Evolutionary conservation across 2,797 vertebrate genomes (phyloP).

Genomic region (Onychomys arenicola): DNA sequence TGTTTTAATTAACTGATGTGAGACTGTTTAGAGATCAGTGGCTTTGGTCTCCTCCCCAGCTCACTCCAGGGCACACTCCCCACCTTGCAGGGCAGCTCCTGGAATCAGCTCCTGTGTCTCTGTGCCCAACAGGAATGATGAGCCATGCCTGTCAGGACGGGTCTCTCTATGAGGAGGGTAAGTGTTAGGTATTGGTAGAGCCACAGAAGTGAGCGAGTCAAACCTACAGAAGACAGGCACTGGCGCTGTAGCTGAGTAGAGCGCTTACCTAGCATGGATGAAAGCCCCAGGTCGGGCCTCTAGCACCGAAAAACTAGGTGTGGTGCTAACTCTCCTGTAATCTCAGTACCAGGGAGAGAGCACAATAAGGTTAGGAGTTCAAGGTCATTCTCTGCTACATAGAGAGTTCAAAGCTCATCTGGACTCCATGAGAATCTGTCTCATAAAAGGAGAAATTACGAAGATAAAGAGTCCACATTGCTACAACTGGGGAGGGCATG

Average conservation of each 20-base stretch:
- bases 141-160: not conserved
- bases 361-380: not conserved
- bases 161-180: not conserved
- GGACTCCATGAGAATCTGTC: not conserved
- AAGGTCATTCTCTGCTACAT: not conserved
- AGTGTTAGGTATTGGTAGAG: not conserved
- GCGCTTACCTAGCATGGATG: not conserved
- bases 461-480: not conserved
- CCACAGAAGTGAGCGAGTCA: not conserved
- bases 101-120: not conserved
- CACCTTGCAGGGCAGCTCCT: not conserved
- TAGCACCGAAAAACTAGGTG: not conserved
- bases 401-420: not conserved
- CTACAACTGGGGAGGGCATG: too few species aligned
- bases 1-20: not conserved
- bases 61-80: not conserved
- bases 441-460: not conserved
- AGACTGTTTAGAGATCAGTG: not conserved
- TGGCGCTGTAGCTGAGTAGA: not conserved
- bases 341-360: not conserved
- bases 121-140: not conserved
- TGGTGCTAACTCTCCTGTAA: not conserved
- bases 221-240: not conserved
- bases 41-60: not conserved
- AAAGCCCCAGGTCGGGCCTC: not conserved